A percentile compares a stretch with the other conserved stretches of the same genome.
phyloP scores from a whole-genome alignment of 2,797 vertebrate genomes.

The Karalla daura region DNA sequence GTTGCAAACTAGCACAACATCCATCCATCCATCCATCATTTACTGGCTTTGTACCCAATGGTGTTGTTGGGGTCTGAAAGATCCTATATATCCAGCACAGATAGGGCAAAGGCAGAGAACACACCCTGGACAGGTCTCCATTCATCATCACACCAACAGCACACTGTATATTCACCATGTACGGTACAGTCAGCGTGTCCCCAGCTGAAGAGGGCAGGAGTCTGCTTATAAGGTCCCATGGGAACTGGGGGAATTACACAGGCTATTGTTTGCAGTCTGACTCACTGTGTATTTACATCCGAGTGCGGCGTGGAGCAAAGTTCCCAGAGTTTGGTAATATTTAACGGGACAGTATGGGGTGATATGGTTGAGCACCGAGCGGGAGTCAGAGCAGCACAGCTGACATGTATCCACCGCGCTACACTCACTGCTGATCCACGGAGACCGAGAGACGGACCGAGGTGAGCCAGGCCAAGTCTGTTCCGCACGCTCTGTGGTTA shows the following conservation, averaged over 20 bases:
- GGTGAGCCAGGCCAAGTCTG: constrained; percentile 61
- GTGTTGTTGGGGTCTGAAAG: too few species aligned
- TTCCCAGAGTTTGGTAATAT: constrained; percentile 76
- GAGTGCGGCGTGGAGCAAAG: constrained; percentile 61
- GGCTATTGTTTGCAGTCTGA: constrained; percentile 62
- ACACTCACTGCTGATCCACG: constrained; percentile 14
- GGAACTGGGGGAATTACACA: constrained; percentile 29
- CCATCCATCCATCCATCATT: too few species aligned
- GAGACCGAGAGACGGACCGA: constrained; percentile 35
- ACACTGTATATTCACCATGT: not conserved
- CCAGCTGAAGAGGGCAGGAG: constrained; percentile 21
- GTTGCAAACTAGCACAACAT: too few species aligned
- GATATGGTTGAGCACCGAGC: constrained; percentile 35
- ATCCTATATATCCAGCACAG: too few species aligned
- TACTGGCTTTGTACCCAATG: too few species aligned
- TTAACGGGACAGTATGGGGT: constrained; percentile 73
- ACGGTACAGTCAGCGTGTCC: not conserved
- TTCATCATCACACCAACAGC: not conserved
- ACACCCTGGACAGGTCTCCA: too few species aligned
- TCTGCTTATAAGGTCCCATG: constrained; percentile 7
- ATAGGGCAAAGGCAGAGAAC: too few species aligned
- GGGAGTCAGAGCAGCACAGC: constrained; percentile 9
- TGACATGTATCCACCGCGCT: constrained; percentile 17
- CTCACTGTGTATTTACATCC: constrained; percentile 53
- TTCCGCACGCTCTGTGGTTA: not conserved